These are phyloP conservation scores for Aythya baeri DNA, from an alignment of 2,113 vertebrate genomes.

Conservation along the genomic window DNA sequence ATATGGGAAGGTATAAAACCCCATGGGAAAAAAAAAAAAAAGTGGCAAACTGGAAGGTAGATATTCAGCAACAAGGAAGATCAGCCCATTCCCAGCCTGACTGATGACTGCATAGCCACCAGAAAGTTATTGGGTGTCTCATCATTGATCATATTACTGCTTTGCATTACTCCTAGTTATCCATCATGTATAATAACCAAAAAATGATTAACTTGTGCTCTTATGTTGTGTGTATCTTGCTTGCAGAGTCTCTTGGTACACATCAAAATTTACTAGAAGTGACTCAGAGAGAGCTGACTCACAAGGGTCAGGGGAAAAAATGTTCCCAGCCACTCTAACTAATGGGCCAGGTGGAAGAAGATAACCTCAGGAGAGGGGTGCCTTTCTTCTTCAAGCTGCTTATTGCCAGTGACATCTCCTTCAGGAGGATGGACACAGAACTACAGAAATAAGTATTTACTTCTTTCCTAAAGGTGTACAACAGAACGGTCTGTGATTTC, in stretches of 20 bases:
- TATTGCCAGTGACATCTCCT: not conserved
- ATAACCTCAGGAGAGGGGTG: not conserved
- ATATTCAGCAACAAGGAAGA: not conserved
- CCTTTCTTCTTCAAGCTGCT: not conserved
- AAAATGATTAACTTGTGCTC: not conserved
- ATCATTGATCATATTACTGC: not conserved
- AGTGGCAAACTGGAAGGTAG: rapidly evolving
- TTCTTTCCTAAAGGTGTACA: not conserved
- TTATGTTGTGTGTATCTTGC: not conserved
- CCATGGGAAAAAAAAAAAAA: not conserved
- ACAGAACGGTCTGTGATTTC: not conserved
- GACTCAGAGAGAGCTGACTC: not conserved
- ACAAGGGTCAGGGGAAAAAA: not conserved
- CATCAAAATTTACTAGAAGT: not conserved
- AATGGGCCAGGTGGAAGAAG: not conserved
- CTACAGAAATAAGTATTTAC: not conserved
- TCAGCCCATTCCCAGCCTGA: not conserved
- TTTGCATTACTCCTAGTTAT: not conserved
- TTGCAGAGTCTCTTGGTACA: not conserved
- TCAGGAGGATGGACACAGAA: not conserved
- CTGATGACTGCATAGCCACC: not conserved
- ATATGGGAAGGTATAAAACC: not conserved
- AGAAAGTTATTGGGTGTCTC: not conserved
- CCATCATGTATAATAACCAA: not conserved
- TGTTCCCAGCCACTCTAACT: not conserved